These are phyloP conservation scores for Himalopsyche japonica DNA, from an alignment of 2,888 invertebrate genomes.

Conservation along the genomic window DNA sequence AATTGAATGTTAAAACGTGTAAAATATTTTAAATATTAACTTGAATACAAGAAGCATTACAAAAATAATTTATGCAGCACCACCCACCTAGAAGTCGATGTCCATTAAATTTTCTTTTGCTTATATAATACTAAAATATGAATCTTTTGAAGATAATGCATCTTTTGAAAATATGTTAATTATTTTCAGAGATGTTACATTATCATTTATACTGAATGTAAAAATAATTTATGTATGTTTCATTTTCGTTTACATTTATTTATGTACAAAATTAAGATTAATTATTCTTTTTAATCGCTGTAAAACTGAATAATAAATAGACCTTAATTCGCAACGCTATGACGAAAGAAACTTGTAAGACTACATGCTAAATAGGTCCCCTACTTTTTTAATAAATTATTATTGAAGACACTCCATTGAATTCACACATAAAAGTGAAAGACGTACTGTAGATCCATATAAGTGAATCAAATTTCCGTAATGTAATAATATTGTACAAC, in stretches of 20 bases:
- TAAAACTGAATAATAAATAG: neutral
- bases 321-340: neutral
- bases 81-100: neutral
- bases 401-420: neutral
- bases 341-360: neutral
- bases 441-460: no score
- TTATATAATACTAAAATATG: neutral
- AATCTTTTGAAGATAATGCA: neutral
- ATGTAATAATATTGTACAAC: no score
- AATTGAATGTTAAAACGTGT: neutral
- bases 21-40: neutral
- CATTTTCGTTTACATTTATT: neutral
- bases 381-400: neutral
- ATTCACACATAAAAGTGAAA: neutral
- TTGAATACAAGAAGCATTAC: neutral
- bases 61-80: neutral
- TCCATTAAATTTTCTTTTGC: neutral
- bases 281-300: neutral
- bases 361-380: neutral
- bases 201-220: neutral
- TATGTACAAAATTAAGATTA: neutral
- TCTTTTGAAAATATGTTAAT: constrained; percentile 1
- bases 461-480: no score
- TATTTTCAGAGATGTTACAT: neutral
- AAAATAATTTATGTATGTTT: neutral